phyloP scores from a whole-genome alignment of 2,797 vertebrate species.

The Rhynchonycteris naso region DNA sequence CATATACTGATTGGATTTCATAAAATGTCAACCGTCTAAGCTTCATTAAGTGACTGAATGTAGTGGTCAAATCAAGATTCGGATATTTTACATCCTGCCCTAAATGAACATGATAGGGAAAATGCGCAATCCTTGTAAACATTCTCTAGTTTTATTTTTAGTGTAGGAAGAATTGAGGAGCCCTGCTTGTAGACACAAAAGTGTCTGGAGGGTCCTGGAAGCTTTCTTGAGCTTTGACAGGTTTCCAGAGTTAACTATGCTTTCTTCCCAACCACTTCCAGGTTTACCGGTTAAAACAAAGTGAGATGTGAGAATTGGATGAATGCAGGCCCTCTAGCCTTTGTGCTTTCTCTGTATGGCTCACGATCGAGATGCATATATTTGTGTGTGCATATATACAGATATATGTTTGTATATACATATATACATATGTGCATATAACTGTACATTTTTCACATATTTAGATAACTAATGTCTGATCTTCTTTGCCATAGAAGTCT shows the following conservation, averaged over 20 bases:
- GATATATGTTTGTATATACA: no score
- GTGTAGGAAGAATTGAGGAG: background rate
- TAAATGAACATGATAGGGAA: background rate
- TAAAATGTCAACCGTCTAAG: background rate
- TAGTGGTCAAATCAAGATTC: background rate
- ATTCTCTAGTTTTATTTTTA: constrained; percentile 25
- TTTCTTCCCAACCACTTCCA: constrained; percentile 25
- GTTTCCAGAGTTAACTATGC: constrained; percentile 21
- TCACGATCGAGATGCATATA: background rate
- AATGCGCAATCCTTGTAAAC: background rate
- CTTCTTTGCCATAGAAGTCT: background rate
- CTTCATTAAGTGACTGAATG: background rate
- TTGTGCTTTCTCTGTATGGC: background rate
- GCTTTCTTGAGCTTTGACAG: constrained; percentile 38
- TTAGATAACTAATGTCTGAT: background rate
- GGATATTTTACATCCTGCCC: background rate
- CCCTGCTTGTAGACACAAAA: background rate
- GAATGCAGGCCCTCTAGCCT: background rate
- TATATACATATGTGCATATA: background rate
- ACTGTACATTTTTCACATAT: background rate
- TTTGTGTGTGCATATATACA: background rate
- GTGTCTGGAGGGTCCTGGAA: background rate
- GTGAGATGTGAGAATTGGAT: constrained; percentile 4
- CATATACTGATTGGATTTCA: background rate
- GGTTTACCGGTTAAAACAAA: constrained; percentile 61